Percentiles rank a stretch among this genome's conserved stretches.
These are phyloP conservation scores for Drosophila triauraria DNA, from an alignment of 1,140 invertebrate species.

Conservation along the genomic window DNA sequence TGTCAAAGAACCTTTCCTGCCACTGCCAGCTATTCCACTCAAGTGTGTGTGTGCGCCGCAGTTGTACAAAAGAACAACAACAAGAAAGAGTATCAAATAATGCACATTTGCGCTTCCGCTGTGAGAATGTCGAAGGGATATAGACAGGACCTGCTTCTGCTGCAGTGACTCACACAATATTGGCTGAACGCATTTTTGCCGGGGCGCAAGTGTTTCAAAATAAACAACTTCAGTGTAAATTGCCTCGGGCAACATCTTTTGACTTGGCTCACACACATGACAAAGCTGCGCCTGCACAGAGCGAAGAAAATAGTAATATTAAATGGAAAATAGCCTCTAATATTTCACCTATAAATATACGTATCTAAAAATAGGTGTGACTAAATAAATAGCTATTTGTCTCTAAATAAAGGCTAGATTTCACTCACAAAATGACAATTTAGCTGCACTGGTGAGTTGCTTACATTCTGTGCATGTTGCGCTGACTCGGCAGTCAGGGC, in stretches of 20 bases:
- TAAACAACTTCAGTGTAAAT: conserved; percentile 81
- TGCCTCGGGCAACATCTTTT: conserved; percentile 60
- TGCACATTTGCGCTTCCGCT: conserved; percentile 77
- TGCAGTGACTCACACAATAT: conserved; percentile 48
- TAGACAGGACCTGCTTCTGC: conserved; percentile 11
- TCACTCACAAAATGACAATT: no score
- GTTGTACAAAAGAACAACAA: conserved; percentile 21
- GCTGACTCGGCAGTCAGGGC: no score
- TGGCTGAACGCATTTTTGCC: conserved; percentile 50
- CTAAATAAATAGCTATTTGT: no score
- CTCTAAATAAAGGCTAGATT: no score
- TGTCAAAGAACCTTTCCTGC: conserved; percentile 24
- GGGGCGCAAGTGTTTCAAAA: conserved; percentile 81
- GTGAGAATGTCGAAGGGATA: conserved; percentile 51
- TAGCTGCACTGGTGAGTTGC: no score
- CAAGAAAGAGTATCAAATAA: conserved; percentile 62
- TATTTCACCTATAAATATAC: no score
- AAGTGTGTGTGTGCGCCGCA: conserved; percentile 24
- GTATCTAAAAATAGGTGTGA: no score
- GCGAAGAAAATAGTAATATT: background rate
- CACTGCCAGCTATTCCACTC: conserved; percentile 24
- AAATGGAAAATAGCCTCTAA: no score
- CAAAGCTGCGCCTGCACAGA: conserved; percentile 2
- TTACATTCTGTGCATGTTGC: no score
- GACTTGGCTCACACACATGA: conserved; percentile 48